A percentile compares a stretch with the other conserved stretches of the same genome.
phyloP scores from a whole-genome alignment of 2,888 invertebrate species.

The Sycophila texana region DNA sequence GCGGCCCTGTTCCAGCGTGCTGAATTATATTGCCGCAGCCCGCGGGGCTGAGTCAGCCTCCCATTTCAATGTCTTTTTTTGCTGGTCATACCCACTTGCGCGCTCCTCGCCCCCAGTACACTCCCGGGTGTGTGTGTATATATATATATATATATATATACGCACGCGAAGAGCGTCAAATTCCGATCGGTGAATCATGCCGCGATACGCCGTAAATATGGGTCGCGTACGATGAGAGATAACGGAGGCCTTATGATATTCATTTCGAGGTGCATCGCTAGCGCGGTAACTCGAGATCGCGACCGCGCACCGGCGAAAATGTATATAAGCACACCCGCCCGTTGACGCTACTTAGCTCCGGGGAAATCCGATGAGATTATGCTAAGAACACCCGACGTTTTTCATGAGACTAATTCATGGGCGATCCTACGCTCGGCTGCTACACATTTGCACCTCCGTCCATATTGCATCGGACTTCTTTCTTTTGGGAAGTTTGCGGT shows the following conservation, averaged over 20 bases:
- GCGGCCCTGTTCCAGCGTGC: slow-evolving; percentile 19
- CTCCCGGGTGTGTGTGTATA: slow-evolving; percentile 11
- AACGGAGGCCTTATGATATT: slow-evolving; percentile 32
- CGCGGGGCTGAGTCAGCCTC: slow-evolving; percentile 23
- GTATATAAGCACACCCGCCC: not conserved
- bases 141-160: not conserved
- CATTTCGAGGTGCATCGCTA: slow-evolving; percentile 1
- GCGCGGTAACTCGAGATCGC: slow-evolving; percentile 26
- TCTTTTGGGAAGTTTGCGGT: too few species aligned
- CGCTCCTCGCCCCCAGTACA: slow-evolving; percentile 43
- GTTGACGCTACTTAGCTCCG: slow-evolving; percentile 24
- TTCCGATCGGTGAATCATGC: slow-evolving; percentile 63
- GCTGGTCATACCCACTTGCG: not conserved
- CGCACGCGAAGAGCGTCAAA: slow-evolving; percentile 54
- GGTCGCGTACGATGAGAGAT: slow-evolving; percentile 60
- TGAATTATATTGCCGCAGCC: slow-evolving; percentile 3
- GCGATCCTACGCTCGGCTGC: not conserved
- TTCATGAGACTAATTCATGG: slow-evolving; percentile 25
- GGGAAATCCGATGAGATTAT: slow-evolving; percentile 32
- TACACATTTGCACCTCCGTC: not conserved
- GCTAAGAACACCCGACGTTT: slow-evolving; percentile 34
- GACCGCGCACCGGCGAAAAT: not conserved
- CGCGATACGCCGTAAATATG: slow-evolving; percentile 60
- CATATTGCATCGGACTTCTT: too few species aligned
- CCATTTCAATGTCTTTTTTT: slow-evolving; percentile 38